These are phyloP conservation scores for Noctua janthe DNA, from an alignment of 2,888 invertebrate genomes.

Conservation along the genomic window DNA sequence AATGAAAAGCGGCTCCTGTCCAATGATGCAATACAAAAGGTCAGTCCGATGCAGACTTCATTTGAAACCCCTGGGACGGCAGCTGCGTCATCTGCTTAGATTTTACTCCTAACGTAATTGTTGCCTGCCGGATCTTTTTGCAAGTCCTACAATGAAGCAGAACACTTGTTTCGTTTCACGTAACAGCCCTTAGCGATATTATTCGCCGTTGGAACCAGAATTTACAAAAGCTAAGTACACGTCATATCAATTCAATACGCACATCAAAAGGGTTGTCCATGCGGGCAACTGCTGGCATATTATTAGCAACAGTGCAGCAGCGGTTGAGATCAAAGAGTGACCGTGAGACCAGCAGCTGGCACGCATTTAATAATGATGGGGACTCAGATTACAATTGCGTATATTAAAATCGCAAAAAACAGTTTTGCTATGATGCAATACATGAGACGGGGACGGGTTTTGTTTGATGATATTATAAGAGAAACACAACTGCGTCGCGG, in stretches of 20 bases:
- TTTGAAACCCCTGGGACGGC: neutral
- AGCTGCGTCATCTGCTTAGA: neutral
- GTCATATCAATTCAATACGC: neutral
- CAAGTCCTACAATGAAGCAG: neutral
- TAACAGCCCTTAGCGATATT: neutral
- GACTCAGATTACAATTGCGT: too few relatives aligned
- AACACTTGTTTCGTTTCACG: slow-evolving; percentile 10
- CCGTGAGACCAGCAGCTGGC: too few relatives aligned
- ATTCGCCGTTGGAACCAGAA: neutral
- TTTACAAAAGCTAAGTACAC: neutral
- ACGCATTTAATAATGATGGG: too few relatives aligned
- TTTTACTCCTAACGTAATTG: slow-evolving; percentile 15
- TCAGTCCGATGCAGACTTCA: neutral
- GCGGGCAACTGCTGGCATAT: neutral
- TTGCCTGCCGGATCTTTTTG: too few relatives aligned
- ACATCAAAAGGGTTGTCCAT: neutral
- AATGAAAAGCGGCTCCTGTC: too few relatives aligned
- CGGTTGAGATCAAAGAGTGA: neutral
- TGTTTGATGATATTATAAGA: too few relatives aligned
- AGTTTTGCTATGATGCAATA: too few relatives aligned
- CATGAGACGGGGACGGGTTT: too few relatives aligned
- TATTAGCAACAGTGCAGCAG: slow-evolving; percentile 1
- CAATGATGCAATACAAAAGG: neutral
- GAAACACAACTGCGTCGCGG: too few relatives aligned
- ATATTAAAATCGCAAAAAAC: neutral